phyloP scores from a whole-genome alignment of 2,888 invertebrate genomes.

The Salticus scenicus region DNA sequence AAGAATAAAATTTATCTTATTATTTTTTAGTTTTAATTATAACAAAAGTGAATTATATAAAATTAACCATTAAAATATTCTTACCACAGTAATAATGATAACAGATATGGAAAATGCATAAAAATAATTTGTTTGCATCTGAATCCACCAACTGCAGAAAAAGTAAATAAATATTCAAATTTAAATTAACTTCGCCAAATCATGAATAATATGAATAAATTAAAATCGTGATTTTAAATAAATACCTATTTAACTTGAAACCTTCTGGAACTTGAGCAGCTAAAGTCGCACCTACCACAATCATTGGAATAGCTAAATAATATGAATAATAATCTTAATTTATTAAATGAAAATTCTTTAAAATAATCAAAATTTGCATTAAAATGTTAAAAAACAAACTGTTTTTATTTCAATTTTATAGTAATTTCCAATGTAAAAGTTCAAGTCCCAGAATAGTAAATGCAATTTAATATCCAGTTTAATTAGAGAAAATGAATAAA shows the following conservation, averaged over 20 bases:
- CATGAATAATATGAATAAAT: not conserved
- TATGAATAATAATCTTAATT: not conserved
- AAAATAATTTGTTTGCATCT: constrained; percentile 66
- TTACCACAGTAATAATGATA: constrained; percentile 57
- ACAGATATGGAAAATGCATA: constrained; percentile 58
- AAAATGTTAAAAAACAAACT: too few species aligned
- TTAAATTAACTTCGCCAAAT: too few species aligned
- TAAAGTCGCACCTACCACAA: constrained; percentile 68
- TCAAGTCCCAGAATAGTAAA: too few species aligned
- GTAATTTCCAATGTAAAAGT: too few species aligned
- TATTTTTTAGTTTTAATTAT: not conserved
- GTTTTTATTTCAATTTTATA: too few species aligned
- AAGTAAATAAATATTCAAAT: not conserved
- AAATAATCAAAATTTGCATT: too few species aligned
- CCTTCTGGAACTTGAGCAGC: constrained; percentile 70
- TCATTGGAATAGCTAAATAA: constrained; percentile 66
- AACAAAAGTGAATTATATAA: not conserved
- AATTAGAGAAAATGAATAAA: too few species aligned
- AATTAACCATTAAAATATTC: constrained; percentile 17
- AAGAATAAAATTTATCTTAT: not conserved
- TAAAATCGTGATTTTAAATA: not conserved
- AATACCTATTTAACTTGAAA: constrained; percentile 64
- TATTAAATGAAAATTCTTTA: too few species aligned
- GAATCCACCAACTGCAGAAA: constrained; percentile 58
- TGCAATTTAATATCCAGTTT: too few species aligned